phyloP scores from a whole-genome alignment of 2,888 invertebrate genomes.

The Automeris io region DNA sequence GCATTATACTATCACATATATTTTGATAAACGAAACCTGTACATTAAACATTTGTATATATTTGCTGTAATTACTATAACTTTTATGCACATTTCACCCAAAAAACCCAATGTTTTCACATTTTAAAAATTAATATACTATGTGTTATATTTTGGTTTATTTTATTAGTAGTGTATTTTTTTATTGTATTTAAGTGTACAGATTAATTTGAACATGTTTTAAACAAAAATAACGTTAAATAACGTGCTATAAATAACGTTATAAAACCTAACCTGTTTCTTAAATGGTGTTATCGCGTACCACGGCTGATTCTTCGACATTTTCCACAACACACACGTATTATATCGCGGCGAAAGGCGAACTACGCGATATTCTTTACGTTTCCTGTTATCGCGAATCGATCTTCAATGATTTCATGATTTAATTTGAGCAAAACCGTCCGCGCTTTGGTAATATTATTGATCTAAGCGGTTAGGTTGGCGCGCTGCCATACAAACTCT shows the following conservation, averaged over 20 bases:
- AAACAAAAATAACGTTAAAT: not conserved
- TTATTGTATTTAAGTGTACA: no score
- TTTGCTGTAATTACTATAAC: no score
- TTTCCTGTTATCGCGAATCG: constrained; percentile 2
- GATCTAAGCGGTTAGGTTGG: not conserved
- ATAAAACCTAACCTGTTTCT: constrained; percentile 13
- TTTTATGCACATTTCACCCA: no score
- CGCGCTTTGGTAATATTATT: not conserved
- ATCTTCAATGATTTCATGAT: not conserved
- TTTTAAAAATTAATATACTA: no score
- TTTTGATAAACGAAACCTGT: no score
- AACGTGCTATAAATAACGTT: not conserved
- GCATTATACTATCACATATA: no score
- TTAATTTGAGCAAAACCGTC: not conserved
- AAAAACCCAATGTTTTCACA: no score
- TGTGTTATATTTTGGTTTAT: no score
- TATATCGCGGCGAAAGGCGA: not conserved
- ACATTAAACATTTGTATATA: no score
- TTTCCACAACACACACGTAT: not conserved
- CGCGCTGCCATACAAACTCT: not conserved
- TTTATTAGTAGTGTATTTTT: no score
- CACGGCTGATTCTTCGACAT: constrained; percentile 1
- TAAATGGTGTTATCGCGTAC: constrained; percentile 13
- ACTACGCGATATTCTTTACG: not conserved
- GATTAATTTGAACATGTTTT: no score